Conservation (phyloP, 2,888 invertebrate genomes). For the Rotaria macrura region DNA sequence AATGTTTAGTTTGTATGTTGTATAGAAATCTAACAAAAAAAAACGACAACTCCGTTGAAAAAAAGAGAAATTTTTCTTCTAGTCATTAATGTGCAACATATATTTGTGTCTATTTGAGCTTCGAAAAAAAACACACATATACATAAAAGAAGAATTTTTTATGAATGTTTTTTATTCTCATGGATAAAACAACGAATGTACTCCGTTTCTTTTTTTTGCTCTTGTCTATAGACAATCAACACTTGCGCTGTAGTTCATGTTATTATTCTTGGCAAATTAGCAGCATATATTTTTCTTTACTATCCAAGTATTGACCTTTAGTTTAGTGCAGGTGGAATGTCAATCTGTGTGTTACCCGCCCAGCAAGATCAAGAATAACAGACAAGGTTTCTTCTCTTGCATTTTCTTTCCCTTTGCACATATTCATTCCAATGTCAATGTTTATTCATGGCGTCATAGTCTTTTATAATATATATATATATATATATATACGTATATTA, state of each 20-base stretch:
- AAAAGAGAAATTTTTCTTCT: neutral
- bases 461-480: neutral
- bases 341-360: neutral
- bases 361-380: neutral
- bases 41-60: neutral
- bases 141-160: too few species aligned
- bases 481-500: neutral
- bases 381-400: neutral
- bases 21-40: neutral
- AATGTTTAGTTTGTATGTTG: conserved; percentile 15
- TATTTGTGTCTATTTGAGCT: too few species aligned
- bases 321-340: conserved; percentile 12
- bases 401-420: neutral
- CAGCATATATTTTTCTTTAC: neutral
- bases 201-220: too few species aligned
- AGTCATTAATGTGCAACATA: too few species aligned
- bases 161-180: too few species aligned
- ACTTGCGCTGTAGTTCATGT: neutral
- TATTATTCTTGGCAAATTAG: neutral
- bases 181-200: neutral
- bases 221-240: neutral
- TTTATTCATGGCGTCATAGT: neutral
- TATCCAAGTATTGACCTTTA: neutral
- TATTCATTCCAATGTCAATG: conserved; percentile 16
- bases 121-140: too few species aligned